Base-by-base conservation (phyloP, 1,140 invertebrate genomes). In the Atta texana region DNA sequence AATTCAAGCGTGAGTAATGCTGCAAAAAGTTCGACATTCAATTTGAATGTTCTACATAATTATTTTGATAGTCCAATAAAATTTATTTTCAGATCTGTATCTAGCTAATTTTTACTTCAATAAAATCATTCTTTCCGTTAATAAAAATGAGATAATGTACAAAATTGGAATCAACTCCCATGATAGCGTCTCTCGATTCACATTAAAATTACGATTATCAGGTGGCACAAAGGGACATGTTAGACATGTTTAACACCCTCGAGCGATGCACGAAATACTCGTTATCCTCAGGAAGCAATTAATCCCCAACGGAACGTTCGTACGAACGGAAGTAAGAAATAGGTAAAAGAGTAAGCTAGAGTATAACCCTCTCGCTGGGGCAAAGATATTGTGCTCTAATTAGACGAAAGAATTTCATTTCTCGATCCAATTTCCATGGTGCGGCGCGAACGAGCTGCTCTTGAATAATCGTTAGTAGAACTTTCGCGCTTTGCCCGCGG, bases 401-500 rank as follows among this genome's bases (percentile, higher is more conserved):
- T 88, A 87, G 57, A 80, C 66, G 63, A 91, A 91, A 88, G 72
- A 88, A 80, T 90, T 91, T 88, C 74, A 90, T 87, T 80, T 16
- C 76, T 74, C 77, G 74, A 88, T 91, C 77, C 88, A 84, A 90
- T 90, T 87, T 87, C 68, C 87, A 86, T 88, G 71, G 74, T 78
- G 61, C 51, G 61, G 74, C 49, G 63, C 44, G 68, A 82, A 84
- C 82, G 31, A 51, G 66, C 61, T 31, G 24, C 53, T 66, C 57
- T 78, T 75, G 90, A 87, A 88, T 88, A 90, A 91, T 91, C 89
- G 87, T 87, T 90, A 81, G 61, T 31, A 63, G 68, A 90, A 90
- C 89, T 91, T 88, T 90, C 84, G 77, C 90, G 86, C 90, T 91
- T 88, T 80, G 57, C 75, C 84, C 39, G 39, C 39, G 74, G 77